Conservation (phyloP, 2,888 invertebrate genomes). For the Oscheius sp. region DNA sequence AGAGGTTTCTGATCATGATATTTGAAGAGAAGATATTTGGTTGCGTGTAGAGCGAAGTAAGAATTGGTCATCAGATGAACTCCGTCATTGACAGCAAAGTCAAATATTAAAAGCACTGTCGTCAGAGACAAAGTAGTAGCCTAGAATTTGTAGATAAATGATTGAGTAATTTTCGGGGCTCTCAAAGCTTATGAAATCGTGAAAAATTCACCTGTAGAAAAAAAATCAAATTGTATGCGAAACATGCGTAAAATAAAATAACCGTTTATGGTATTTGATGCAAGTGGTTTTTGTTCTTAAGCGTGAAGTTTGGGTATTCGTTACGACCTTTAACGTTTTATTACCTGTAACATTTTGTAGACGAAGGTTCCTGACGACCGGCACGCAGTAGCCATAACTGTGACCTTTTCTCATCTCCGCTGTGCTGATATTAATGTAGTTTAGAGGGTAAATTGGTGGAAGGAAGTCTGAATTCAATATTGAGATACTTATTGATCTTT, state of each 20-base stretch:
- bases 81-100: too few species aligned
- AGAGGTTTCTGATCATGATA: too few species aligned
- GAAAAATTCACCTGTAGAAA: not conserved
- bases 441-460: not conserved
- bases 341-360: conserved; percentile 16
- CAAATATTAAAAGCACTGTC: conserved; percentile 17
- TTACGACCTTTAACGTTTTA: not conserved
- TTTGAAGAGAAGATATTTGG: too few species aligned
- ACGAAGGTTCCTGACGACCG: not conserved
- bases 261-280: too few species aligned
- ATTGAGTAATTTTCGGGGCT: too few species aligned
- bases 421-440: conserved; percentile 3
- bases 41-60: too few species aligned
- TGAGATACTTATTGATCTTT: not conserved
- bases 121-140: conserved; percentile 19
- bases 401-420: not conserved
- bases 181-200: not conserved
- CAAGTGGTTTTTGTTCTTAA: too few species aligned
- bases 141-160: too few species aligned
- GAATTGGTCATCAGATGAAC: too few species aligned
- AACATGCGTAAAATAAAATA: too few species aligned
- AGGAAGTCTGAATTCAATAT: not conserved
- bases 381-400: not conserved
- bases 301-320: too few species aligned
- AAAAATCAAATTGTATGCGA: too few species aligned